These are phyloP conservation scores for Sciaenops ocellatus DNA, from an alignment of 2,797 vertebrate genomes.

Conservation along the genomic window DNA sequence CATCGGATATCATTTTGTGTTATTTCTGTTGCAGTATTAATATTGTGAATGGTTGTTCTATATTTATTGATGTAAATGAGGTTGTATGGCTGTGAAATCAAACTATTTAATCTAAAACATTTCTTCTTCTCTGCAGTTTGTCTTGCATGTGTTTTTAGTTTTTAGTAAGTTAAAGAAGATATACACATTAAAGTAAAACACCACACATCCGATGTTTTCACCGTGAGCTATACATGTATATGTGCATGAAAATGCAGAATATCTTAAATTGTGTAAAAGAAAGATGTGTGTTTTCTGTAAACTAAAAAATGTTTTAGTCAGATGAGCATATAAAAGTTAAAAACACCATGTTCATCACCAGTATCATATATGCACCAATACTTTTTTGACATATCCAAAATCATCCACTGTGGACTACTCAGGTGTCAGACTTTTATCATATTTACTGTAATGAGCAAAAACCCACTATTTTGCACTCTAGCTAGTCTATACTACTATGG, in stretches of 20 bases:
- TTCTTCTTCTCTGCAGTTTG: constrained; percentile 9
- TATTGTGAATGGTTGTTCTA: constrained; percentile 38
- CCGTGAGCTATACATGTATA: background rate
- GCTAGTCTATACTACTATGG: background rate
- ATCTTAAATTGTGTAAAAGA: background rate
- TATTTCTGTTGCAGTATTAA: constrained; percentile 1
- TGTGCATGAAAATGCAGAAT: background rate
- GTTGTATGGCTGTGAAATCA: constrained; percentile 38
- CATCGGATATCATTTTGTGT: constrained; percentile 3
- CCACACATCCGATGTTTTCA: background rate
- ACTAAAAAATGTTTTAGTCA: background rate
- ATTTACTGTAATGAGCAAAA: background rate
- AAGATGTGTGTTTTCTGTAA: background rate
- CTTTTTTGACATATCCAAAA: background rate
- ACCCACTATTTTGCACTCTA: background rate
- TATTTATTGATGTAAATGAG: constrained; percentile 75
- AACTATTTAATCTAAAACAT: constrained; percentile 48
- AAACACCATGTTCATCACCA: background rate
- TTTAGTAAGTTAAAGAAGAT: background rate
- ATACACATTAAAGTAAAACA: background rate
- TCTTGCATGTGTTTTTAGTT: background rate
- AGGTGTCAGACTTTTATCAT: background rate
- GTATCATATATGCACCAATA: background rate
- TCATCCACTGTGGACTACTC: background rate
- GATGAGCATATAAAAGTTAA: background rate